These are phyloP conservation scores for Chondrosia reniformis DNA, from an alignment of 37 sponge, comb jelly and placozoan species.

Conservation along the genomic window DNA sequence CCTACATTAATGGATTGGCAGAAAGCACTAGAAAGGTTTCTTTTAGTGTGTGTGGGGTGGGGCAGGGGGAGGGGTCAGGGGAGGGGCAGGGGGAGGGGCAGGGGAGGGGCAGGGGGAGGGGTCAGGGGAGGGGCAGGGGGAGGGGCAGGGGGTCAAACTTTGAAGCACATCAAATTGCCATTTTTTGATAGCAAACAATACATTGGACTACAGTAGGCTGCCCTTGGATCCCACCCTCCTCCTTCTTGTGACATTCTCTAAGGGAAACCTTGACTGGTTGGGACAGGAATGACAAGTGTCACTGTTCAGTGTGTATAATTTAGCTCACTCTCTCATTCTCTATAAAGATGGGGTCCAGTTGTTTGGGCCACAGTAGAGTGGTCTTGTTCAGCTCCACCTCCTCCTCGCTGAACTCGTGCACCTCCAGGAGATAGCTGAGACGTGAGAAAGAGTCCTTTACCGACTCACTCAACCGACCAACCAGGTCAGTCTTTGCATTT, in stretches of 20 bases:
- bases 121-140: background rate
- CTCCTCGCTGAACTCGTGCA: conserved; percentile 63
- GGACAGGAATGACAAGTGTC: too few relatives aligned
- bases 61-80: background rate
- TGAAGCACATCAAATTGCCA: background rate
- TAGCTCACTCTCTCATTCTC: conserved; percentile 67
- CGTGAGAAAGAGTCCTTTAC: conserved; percentile 68
- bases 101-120: background rate
- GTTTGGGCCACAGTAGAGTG: conserved; percentile 84
- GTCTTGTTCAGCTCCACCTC: conserved; percentile 84
- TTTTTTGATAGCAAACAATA: too few relatives aligned
- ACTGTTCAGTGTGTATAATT: too few relatives aligned
- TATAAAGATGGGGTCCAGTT: conserved; percentile 82
- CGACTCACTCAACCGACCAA: conserved; percentile 40
- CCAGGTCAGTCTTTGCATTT: conserved; percentile 47
- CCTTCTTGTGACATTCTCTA: too few relatives aligned
- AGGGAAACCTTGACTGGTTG: too few relatives aligned
- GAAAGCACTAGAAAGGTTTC: too few relatives aligned
- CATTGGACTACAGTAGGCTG: too few relatives aligned
- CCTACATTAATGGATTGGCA: too few relatives aligned
- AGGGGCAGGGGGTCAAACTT: background rate
- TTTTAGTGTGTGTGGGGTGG: background rate
- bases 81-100: background rate
- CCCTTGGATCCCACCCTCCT: too few relatives aligned
- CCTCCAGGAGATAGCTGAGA: conserved; percentile 77